Conservation (phyloP, 2,888 invertebrate genomes). For the Gymnocheta viridis region DNA sequence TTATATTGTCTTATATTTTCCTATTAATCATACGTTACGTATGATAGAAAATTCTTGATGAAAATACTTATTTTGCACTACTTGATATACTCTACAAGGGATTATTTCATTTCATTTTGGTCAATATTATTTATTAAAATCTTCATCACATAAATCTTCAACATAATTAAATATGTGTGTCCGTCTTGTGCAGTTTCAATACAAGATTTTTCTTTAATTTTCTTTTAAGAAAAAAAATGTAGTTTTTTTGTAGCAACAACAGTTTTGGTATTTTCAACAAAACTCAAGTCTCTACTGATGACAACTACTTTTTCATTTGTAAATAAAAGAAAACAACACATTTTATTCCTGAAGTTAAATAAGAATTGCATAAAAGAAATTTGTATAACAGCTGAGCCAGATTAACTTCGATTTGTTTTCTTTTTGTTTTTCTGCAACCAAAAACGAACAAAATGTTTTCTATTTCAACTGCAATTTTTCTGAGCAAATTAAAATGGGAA, state of each 20-base stretch:
- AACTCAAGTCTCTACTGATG: constrained; percentile 33
- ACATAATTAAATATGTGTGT: not conserved
- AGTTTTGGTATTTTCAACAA: not conserved
- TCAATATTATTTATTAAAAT: not conserved
- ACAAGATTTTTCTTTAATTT: not conserved
- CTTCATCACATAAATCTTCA: not conserved
- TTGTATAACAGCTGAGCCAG: constrained; percentile 62
- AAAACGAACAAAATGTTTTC: constrained; percentile 26
- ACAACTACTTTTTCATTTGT: constrained; percentile 1
- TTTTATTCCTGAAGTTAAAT: constrained; percentile 9
- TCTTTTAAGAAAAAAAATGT: not conserved
- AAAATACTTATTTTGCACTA: not conserved
- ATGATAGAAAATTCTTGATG: not conserved
- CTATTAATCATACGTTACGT: not conserved
- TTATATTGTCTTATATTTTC: not conserved
- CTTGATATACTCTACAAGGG: not conserved
- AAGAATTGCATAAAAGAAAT: constrained; percentile 20
- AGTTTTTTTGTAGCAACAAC: not conserved
- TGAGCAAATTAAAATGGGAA: constrained; percentile 9
- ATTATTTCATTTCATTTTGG: not conserved
- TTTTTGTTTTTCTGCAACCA: not conserved
- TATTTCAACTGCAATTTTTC: not conserved
- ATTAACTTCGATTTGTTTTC: constrained; percentile 65
- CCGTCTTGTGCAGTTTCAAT: not conserved
- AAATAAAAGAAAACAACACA: constrained; percentile 20